Conservation (phyloP, 2,888 invertebrate genomes). For the Sinohyriopsis cumingii region DNA sequence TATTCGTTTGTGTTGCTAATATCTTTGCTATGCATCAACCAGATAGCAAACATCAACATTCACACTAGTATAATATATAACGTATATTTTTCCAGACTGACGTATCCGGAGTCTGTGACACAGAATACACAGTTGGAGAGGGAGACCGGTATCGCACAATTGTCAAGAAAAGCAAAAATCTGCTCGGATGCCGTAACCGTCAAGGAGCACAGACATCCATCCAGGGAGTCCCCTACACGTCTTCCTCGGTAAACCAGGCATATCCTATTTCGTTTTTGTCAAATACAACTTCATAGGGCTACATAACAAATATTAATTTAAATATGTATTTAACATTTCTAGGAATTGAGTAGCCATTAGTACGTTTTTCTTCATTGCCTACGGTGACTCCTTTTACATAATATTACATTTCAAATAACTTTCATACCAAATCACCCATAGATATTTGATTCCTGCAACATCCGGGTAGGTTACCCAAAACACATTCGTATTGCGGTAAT, state of each 20-base stretch:
- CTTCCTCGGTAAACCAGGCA: slow-evolving; percentile 59
- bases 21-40: no score
- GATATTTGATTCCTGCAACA: no score
- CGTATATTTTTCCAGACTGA: slow-evolving; percentile 76
- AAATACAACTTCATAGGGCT: background rate
- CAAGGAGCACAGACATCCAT: slow-evolving; percentile 61
- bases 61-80: background rate
- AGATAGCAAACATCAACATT: background rate
- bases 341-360: no score
- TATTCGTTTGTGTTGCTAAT: no score
- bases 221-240: slow-evolving; percentile 63
- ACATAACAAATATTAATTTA: background rate
- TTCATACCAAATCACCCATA: no score
- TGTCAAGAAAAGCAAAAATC: slow-evolving; percentile 65
- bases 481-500: no score
- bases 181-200: slow-evolving; percentile 64
- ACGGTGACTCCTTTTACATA: no score
- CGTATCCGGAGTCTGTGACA: slow-evolving; percentile 87
- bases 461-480: no score
- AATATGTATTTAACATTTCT: no score
- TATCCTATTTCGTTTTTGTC: slow-evolving; percentile 1
- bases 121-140: slow-evolving; percentile 77
- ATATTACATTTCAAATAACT: no score
- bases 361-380: no score
- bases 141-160: slow-evolving; percentile 51